These are phyloP conservation scores for Limnephilus lunatus DNA, from an alignment of 2,888 invertebrate genomes.

Conservation along the genomic window DNA sequence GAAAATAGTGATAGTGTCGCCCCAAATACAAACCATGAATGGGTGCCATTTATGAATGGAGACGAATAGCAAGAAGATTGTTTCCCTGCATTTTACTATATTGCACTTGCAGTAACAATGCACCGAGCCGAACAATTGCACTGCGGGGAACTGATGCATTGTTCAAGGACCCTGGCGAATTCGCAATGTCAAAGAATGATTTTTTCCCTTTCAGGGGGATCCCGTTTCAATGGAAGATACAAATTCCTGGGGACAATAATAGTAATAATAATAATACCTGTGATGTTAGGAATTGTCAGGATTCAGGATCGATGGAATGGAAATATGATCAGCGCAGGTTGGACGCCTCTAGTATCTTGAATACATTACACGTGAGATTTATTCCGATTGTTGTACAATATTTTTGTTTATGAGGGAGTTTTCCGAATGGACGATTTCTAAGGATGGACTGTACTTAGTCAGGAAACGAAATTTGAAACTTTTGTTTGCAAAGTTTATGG, in stretches of 20 bases:
- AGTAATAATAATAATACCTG: not conserved
- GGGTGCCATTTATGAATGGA: constrained; percentile 33
- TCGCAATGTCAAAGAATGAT: constrained; percentile 26
- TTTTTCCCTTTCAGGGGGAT: constrained; percentile 17
- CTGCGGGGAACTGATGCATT: constrained; percentile 33
- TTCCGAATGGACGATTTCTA: not conserved
- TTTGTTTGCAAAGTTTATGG: constrained; percentile 26
- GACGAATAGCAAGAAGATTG: constrained; percentile 2
- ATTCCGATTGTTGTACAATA: not conserved
- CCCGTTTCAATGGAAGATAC: constrained; percentile 33
- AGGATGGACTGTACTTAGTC: not conserved
- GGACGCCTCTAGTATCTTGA: constrained; percentile 23
- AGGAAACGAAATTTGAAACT: constrained; percentile 5
- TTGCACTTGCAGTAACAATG: constrained; percentile 47
- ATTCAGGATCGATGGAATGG: not conserved
- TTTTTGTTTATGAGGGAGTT: not conserved
- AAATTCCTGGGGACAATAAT: constrained; percentile 34
- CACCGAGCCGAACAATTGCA: not conserved
- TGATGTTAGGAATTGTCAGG: not conserved
- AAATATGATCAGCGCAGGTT: constrained; percentile 6
- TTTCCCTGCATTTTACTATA: constrained; percentile 22
- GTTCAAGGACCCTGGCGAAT: constrained; percentile 32
- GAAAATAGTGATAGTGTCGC: not conserved
- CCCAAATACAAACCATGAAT: not conserved
- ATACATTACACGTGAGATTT: not conserved